Evolutionary conservation across 2,888 invertebrate species (phyloP), one percentile per base, ranked within the genome.

Genomic region (Bombyx huttoni): DNA sequence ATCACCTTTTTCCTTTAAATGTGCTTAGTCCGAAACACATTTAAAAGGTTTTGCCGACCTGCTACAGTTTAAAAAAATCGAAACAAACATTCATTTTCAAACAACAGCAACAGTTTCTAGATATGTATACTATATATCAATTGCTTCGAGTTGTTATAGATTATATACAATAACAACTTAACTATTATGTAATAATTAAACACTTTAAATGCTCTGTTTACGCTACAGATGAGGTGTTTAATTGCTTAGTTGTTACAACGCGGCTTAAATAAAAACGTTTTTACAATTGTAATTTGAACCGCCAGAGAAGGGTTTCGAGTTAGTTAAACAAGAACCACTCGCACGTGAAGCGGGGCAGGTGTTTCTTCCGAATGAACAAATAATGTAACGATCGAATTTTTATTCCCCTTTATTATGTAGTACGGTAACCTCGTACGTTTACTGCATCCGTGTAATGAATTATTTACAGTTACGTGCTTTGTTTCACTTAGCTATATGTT

Each of bases 361-460:
- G 69, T 60, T 61, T 52, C 51, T 53, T 48, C 54, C 49, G 51
- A 48, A 40, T 52, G 57, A 59, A 59, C 65, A 67, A 71, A 70
- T 67, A 68, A 58, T 59, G 54, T 60, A 69, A 70, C 67, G 61
- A 66, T 64, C 59, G 54, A 53, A 52, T 63, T 68, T 68, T 64
- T 61, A 65, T 67, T 64, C 53, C 52, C 58, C 51, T 54, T 59
- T 60, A 62, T 69, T 64, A n/a, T n/a, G n/a, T n/a, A 67, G 60
- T 56, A 56, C 40, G 40, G 55, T 50, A 59, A 56, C 54, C 53
- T 51, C 54, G 54, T 56, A 54, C 58, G 59, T 57, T 53, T 58
- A 57, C 58, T 61, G 59, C 62, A 59, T 40, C 52, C 50, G 35
- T 49, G 53, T 51, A 56, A 62, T 66, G 58, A 67, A 71, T 63